phyloP scores from a whole-genome alignment of 2,888 invertebrate species.

The Tachina fera region DNA sequence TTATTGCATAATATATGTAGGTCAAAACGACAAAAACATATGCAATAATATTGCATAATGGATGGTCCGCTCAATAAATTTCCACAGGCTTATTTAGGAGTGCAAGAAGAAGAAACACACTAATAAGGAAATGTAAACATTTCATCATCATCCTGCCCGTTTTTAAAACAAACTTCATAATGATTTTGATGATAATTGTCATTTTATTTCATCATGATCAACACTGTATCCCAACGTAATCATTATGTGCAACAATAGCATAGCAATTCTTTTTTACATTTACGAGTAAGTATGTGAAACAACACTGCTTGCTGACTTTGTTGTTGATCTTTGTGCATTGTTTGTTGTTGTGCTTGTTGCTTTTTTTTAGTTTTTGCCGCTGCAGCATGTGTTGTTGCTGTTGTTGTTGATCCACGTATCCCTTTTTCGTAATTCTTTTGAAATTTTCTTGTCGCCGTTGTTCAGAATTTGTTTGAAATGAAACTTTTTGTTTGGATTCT shows the following conservation, averaged over 20 bases:
- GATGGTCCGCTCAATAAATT: no score
- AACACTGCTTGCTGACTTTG: slow-evolving; percentile 34
- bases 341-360: slow-evolving; percentile 1
- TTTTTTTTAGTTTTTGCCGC: slow-evolving; percentile 11
- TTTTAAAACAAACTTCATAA: slow-evolving; percentile 35
- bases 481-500: slow-evolving; percentile 22
- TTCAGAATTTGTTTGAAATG: slow-evolving; percentile 32
- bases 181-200: slow-evolving; percentile 15
- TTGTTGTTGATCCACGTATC: slow-evolving; percentile 47
- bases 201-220: neutral
- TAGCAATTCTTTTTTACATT: neutral
- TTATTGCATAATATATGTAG: no score
- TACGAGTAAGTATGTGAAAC: slow-evolving; percentile 14
- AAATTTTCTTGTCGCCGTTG: slow-evolving; percentile 32
- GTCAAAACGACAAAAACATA: no score
- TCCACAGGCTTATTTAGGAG: no score
- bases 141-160: slow-evolving; percentile 38
- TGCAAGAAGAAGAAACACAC: neutral
- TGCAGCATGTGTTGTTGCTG: slow-evolving; percentile 16
- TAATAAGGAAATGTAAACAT: slow-evolving; percentile 62
- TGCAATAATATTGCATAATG: no score
- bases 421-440: slow-evolving; percentile 64
- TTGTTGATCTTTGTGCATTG: neutral
- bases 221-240: slow-evolving; percentile 1
- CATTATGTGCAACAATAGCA: neutral